phyloP scores from a whole-genome alignment of 2,797 vertebrate genomes.

The Agapornis canus region DNA sequence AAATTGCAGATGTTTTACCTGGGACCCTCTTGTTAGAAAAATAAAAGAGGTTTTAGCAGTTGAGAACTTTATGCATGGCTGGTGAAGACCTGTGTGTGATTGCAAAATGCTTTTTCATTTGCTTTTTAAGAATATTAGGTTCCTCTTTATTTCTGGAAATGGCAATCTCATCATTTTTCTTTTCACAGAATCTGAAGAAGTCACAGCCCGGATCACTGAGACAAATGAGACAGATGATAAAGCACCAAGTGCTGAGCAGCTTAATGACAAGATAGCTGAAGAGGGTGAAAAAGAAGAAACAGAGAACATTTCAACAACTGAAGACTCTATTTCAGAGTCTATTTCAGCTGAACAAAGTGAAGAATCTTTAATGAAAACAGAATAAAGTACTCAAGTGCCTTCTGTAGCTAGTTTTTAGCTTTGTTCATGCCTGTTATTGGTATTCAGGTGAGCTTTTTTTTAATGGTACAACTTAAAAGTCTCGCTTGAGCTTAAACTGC shows the following conservation, averaged over 20 bases:
- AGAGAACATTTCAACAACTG: constrained; percentile 6
- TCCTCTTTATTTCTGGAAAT: not conserved
- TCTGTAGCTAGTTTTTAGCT: constrained; percentile 76
- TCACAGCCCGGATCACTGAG: not conserved
- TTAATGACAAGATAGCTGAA: constrained; percentile 41
- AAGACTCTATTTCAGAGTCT: constrained; percentile 46
- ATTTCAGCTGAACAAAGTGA: constrained; percentile 80
- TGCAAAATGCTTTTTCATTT: not conserved
- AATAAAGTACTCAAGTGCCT: constrained; percentile 83
- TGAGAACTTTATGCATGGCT: not conserved
- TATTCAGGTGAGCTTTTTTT: constrained; percentile 72
- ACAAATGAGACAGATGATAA: constrained; percentile 55
- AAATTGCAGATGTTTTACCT: not conserved
- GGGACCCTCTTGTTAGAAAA: not conserved
- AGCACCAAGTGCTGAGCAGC: constrained; percentile 51
- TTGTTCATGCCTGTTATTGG: constrained; percentile 73
- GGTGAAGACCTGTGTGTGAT: not conserved
- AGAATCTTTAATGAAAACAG: constrained; percentile 84
- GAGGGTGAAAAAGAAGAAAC: constrained; percentile 47
- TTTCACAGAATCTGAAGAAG: constrained; percentile 68
- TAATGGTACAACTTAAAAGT: constrained; percentile 57
- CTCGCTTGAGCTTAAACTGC: constrained; percentile 71
- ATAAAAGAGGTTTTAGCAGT: not conserved
- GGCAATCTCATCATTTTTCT: not conserved
- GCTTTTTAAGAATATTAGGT: not conserved